Base-by-base conservation (phyloP, 1,140 invertebrate genomes). In the Argopecten irradians region DNA sequence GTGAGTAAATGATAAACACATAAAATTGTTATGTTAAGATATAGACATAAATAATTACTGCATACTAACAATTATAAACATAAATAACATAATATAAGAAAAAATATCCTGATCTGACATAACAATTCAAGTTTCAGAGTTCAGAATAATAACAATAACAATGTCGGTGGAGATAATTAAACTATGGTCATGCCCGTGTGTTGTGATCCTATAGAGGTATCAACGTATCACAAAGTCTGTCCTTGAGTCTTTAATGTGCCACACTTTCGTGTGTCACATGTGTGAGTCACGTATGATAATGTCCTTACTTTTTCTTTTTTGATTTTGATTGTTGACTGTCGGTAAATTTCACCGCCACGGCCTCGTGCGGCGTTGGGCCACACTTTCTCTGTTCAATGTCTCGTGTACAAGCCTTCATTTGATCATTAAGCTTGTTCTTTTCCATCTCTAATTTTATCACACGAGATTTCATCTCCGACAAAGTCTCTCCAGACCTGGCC, bases 391-490 rank as follows among this genome's bases (percentile, higher is more conserved):
- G n/a, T 82, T 87, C 89, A 14, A 90, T 90, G 22, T 90, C 87
- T 86, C 88, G 88, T n/a, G 33, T 32, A 88, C 87, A 88, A 8
- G 91, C 89, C 22, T 90, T 86, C 55, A 93, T 87, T 87, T 89
- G 89, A 36, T 91, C 90, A 16, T 83, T 83, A 33, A 91, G 89
- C 39, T 91, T 89, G 82, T 87, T 87, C 84, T 93, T 93, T 43
- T 92, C 91, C 88, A 91, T 91, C 85, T 93, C 91, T 2, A 92
- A 71, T 43, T 87, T 91, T 14, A 88, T 88, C 34, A 93, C 88
- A 82, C 89, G 46, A 41, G 88, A 82, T 87, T 88, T 90, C 71
- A 82, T 83, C 22, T 89, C 85, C 8, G 90, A 84, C 28, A 93
- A 87, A 43, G 32, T 34, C 35, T 36, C n/a, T 39, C 88, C 89